Percentiles rank a stretch among this genome's conserved stretches.
Conservation (phyloP, 1,140 invertebrate genomes). For the Drosophila rufa region DNA sequence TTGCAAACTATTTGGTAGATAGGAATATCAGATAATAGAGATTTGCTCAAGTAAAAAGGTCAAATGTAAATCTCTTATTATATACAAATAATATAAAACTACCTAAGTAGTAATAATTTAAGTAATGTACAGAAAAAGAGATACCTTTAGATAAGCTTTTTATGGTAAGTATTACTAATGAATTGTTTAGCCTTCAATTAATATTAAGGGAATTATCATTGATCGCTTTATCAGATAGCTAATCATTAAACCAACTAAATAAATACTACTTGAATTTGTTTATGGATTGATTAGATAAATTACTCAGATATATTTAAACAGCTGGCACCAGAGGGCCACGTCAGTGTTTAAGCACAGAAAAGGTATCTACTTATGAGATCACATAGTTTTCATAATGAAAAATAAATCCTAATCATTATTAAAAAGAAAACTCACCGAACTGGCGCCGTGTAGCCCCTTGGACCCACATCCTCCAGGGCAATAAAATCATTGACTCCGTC, state of each 20-base stretch:
- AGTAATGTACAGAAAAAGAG: no score
- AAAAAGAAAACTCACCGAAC: constrained; percentile 61
- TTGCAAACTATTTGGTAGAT: constrained; percentile 2
- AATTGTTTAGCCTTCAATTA: not conserved
- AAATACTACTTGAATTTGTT: not conserved
- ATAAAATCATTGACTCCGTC: constrained; percentile 89
- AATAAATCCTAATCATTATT: no score
- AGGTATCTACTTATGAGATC: no score
- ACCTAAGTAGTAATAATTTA: no score
- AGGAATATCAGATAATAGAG: not conserved
- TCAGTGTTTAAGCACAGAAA: not conserved
- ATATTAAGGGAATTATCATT: not conserved
- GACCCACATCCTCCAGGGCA: constrained; percentile 88
- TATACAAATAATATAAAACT: no score
- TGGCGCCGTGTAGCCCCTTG: constrained; percentile 85
- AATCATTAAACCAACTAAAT: not conserved
- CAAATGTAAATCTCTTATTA: no score
- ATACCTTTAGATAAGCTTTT: no score
- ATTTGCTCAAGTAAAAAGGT: no score
- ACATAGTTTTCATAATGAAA: constrained; percentile 7
- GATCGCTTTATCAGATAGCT: not conserved
- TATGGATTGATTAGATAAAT: not conserved
- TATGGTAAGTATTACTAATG: not conserved
- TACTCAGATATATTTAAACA: not conserved
- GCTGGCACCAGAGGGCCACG: not conserved